Percentiles rank a stretch among this genome's conserved stretches.
Evolutionary conservation across 92 coral and sea anemone species (phyloP).

Genomic region (Hydrozoanthus gracilis): DNA sequence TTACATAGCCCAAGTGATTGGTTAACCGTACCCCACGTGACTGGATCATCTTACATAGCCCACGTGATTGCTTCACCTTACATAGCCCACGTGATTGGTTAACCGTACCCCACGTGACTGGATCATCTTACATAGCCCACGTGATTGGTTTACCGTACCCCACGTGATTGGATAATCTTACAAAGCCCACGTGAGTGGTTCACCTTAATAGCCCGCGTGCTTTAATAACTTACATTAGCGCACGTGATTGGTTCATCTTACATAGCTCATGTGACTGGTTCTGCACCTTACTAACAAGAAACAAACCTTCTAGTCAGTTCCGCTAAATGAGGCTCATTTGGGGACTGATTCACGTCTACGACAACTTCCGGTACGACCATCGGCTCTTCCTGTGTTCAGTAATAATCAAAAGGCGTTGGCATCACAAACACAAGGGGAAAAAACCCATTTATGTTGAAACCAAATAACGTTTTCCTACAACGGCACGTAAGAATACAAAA

Average conservation of each 20-base stretch:
- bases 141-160: no score
- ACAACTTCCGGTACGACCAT: constrained; percentile 34
- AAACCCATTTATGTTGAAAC: no score
- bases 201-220: not conserved
- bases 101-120: no score
- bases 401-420: not conserved
- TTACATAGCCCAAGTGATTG: not conserved
- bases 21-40: not conserved
- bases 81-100: no score
- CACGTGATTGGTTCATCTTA: not conserved
- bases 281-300: not conserved
- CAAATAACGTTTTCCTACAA: no score
- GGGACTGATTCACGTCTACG: constrained; percentile 4
- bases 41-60: not conserved
- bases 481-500: no score
- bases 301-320: constrained; percentile 30
- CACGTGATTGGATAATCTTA: no score
- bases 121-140: no score
- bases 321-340: constrained; percentile 7
- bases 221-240: not conserved
- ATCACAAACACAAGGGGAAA: not conserved
- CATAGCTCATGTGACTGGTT: not conserved
- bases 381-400: constrained; percentile 14
- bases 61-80: no score
- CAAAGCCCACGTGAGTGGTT: no score